A percentile compares a stretch with the other conserved stretches of the same genome.
phyloP scores from a whole-genome alignment of 2,797 vertebrate species.

The Megaceryle alcyon region DNA sequence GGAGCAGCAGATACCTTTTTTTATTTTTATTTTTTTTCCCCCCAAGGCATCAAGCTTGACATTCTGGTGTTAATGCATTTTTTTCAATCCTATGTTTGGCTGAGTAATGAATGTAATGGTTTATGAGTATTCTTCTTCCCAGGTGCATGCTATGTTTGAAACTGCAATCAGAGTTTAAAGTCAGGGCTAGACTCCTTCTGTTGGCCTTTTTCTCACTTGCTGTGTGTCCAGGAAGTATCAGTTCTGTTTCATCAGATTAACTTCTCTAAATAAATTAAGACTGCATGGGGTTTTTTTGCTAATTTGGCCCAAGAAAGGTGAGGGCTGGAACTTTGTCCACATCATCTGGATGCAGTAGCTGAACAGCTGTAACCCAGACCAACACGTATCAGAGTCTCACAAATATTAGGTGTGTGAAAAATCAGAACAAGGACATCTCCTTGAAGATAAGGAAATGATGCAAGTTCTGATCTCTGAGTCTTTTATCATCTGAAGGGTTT shows the following conservation, averaged over 20 bases:
- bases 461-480: not conserved
- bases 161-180: not conserved
- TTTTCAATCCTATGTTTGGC: not conserved
- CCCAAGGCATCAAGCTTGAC: not conserved
- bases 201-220: not conserved
- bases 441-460: not conserved
- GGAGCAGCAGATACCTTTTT: not conserved
- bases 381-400: not conserved
- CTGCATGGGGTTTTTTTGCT: fast-evolving
- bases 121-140: not conserved
- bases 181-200: not conserved
- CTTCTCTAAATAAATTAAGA: not conserved
- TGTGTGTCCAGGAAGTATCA: not conserved
- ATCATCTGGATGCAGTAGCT: not conserved
- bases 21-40: not conserved
- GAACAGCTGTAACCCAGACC: not conserved
- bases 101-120: not conserved
- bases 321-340: not conserved
- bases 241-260: not conserved
- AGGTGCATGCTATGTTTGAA: not conserved
- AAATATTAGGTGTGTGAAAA: not conserved
- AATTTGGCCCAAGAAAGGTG: too few relatives aligned
- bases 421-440: not conserved
- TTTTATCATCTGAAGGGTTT: not conserved
- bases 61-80: not conserved